Evolutionary conservation across 35 echinoderm and acorn worm genomes (phyloP).

Genomic region (Diadema setosum): DNA sequence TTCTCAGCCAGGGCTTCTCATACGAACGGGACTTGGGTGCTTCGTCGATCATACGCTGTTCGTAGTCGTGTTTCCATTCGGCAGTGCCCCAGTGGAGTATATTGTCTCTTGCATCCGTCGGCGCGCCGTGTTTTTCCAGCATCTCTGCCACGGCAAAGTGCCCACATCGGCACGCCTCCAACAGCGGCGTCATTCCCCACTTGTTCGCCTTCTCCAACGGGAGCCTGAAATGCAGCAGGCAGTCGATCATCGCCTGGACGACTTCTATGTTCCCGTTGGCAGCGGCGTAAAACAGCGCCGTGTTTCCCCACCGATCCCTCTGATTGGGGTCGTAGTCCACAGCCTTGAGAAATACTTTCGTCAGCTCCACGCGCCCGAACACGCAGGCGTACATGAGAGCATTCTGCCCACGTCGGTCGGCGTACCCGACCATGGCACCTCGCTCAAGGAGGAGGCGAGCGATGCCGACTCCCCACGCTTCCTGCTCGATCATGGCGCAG

Average conservation of each 20-base stretch:
- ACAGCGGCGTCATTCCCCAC: constrained; percentile 80
- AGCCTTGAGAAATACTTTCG: constrained; percentile 54
- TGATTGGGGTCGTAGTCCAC: constrained; percentile 85
- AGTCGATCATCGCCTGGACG: constrained; percentile 28
- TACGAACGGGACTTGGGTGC: constrained; percentile 27
- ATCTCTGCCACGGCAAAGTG: constrained; percentile 37
- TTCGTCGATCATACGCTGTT: not conserved
- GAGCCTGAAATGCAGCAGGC: constrained; percentile 56
- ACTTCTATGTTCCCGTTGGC: constrained; percentile 46
- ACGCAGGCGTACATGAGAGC: constrained; percentile 82
- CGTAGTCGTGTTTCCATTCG: constrained; percentile 60
- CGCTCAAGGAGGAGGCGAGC: constrained; percentile 74
- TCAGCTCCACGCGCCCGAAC: constrained; percentile 45
- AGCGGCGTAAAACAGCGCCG: constrained; percentile 77
- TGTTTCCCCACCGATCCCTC: constrained; percentile 68
- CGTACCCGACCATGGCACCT: constrained; percentile 62
- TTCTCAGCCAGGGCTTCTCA: constrained; percentile 67
- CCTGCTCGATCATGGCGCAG: constrained; percentile 64
- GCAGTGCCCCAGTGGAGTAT: constrained; percentile 37
- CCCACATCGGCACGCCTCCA: constrained; percentile 77
- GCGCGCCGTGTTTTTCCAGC: constrained; percentile 36
- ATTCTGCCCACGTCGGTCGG: constrained; percentile 68
- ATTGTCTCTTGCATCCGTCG: constrained; percentile 24
- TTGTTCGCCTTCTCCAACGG: constrained; percentile 53
- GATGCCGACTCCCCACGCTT: constrained; percentile 81